Base-by-base conservation (phyloP, 2,888 invertebrate genomes). In the Leptopilina syphax region DNA sequence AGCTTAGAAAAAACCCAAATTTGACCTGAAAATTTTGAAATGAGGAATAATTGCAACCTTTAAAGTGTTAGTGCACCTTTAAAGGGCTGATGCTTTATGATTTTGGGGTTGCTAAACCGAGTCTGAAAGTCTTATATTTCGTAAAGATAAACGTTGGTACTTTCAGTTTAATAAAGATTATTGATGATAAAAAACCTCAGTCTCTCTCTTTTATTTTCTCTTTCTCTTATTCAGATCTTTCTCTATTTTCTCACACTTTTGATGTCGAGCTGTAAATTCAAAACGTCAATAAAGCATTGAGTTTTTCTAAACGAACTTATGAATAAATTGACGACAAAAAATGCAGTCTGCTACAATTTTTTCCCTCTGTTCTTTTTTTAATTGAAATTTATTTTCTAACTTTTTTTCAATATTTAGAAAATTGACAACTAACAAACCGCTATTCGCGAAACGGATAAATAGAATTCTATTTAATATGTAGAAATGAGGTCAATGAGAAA, bases 151-250 rank as follows among this genome's bases (percentile, higher is more conserved):
- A 34, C 34, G 34, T 34, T 34, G 3, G 34, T 34, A 34, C 3
- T 34, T 34, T 34, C 4, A 34, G 34, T 34, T 34, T 34, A 34
- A 34, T 34, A 34, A 34, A 34, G 3, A 34, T 34, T 34, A 34
- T 34, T 34, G 34, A 34, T 34, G 34, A 34, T 34, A 3, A 34
- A 34, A 34, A 80, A 50, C 47, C 54, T 12, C 76, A n/a, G 57
- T 57, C 57, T 47, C 47, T 47, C 47, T 7, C 57, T 57, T 10
- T 34, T 34, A 34, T 34, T 34, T 57, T 57, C 57, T 41, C 44
- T 77, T 65, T 70, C 68, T 80, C 60, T 70, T 73, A 73, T 68
- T 50, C 24, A 50, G 18, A 44, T n/a, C 44, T 12, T 67, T 67
- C 50, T 24, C 10, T 47, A 12, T 68, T 68, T 50, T 47, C 47